Conservation (phyloP, 2,113 vertebrate genomes). For the Nothocercus julius region DNA sequence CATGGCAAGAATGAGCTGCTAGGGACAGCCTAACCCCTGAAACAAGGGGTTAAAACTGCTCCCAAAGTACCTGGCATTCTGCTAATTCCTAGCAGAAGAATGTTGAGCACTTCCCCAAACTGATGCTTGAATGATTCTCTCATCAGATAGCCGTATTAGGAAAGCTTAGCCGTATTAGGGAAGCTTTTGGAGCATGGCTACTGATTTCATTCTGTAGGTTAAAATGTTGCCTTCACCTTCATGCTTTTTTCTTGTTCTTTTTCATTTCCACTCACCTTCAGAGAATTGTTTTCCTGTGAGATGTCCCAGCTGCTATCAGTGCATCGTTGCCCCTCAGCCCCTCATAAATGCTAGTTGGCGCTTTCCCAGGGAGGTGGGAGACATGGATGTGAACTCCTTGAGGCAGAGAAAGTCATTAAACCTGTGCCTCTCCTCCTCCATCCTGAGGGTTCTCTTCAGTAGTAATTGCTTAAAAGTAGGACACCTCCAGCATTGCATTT, state of each 20-base stretch:
- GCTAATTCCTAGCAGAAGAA: background rate
- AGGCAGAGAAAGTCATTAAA: background rate
- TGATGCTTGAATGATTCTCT: background rate
- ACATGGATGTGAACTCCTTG: background rate
- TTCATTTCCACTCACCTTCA: background rate
- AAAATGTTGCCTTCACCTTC: background rate
- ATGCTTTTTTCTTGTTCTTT: background rate
- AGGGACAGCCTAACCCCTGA: background rate
- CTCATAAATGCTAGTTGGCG: accelerated
- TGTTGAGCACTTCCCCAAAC: background rate
- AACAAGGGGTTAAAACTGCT: background rate
- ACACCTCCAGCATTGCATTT: background rate
- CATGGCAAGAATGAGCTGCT: background rate
- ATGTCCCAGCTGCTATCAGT: background rate
- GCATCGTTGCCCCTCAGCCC: background rate
- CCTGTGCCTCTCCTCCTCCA: background rate
- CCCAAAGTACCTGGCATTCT: background rate
- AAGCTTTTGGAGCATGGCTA: background rate
- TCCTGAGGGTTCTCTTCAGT: background rate
- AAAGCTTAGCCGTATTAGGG: background rate
- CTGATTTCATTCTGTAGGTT: background rate
- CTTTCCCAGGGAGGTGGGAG: background rate
- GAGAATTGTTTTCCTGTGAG: background rate
- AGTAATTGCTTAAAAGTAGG: background rate
- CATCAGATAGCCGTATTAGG: background rate